Conservation (phyloP, 2,888 invertebrate species). For the Flexamia atlantica region DNA sequence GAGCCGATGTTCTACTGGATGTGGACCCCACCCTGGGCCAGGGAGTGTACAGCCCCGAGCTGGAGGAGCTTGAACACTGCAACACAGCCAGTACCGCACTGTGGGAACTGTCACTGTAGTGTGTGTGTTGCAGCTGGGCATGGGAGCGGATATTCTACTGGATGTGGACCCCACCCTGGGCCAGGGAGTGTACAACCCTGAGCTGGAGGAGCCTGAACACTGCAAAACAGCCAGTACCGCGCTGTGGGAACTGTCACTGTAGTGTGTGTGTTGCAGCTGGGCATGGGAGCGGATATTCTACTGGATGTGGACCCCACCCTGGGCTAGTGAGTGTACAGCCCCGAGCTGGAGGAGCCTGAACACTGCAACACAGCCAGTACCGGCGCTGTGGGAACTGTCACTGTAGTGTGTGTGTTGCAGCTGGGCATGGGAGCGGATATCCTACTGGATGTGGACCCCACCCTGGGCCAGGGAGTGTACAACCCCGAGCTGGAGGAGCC, state of each 20-base stretch:
- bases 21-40: conserved; percentile 84
- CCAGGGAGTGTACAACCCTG: conserved; percentile 88
- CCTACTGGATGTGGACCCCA: conserved; percentile 86
- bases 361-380: conserved; percentile 92
- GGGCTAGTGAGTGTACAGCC: conserved; percentile 88
- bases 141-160: conserved; percentile 82
- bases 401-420: conserved; percentile 74
- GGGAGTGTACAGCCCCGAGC: conserved; percentile 86
- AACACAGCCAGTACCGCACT: conserved; percentile 88
- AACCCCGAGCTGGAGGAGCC: conserved; percentile 88
- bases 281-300: conserved; percentile 82
- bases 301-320: conserved; percentile 85
- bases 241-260: conserved; percentile 85
- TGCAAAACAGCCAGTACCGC: conserved; percentile 89
- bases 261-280: conserved; percentile 75
- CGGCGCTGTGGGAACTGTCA: conserved; percentile 86
- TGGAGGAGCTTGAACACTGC: conserved; percentile 92
- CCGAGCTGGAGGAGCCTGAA: conserved; percentile 89
- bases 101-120: conserved; percentile 84
- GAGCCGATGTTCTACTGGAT: conserved; percentile 85
- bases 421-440: conserved; percentile 81
- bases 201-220: conserved; percentile 91
- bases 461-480: conserved; percentile 87
- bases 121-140: conserved; percentile 76
- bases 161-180: conserved; percentile 86